Evolutionary conservation across 1,140 invertebrate genomes (phyloP).

Genomic region (Mesaphorura yosii): DNA sequence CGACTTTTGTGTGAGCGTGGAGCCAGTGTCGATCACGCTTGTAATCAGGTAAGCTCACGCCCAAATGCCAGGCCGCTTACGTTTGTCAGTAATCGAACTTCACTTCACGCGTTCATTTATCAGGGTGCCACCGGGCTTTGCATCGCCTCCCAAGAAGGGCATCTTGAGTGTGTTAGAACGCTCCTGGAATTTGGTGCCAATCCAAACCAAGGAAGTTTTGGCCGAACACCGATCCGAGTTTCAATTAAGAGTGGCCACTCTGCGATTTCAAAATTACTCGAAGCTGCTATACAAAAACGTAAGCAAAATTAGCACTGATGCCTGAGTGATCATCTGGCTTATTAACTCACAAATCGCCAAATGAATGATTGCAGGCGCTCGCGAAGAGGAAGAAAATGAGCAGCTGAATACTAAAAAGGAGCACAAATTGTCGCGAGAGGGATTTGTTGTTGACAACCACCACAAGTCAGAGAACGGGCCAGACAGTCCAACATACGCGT

Average conservation of each 20-base stretch:
- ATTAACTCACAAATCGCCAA: too few species aligned
- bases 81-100: neutral
- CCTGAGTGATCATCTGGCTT: neutral
- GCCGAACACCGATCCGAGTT: conserved; percentile 62
- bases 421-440: neutral
- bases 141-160: conserved; percentile 61
- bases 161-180: conserved; percentile 76
- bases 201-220: conserved; percentile 81
- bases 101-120: neutral
- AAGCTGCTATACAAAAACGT: conserved; percentile 31
- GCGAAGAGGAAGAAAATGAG: neutral
- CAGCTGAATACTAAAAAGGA: neutral
- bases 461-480: conserved; percentile 45
- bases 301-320: neutral
- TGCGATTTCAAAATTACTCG: conserved; percentile 54
- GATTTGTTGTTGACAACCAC: neutral
- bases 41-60: conserved; percentile 45
- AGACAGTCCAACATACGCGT: conserved; percentile 67
- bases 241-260: conserved; percentile 64
- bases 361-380: too few species aligned
- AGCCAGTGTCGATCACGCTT: conserved; percentile 72
- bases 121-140: conserved; percentile 79
- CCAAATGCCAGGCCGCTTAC: conserved; percentile 16
- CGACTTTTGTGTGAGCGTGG: conserved; percentile 63
- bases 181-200: conserved; percentile 79